Evolutionary conservation across 2,797 vertebrate genomes (phyloP), one percentile per base, ranked within the genome.

Genomic region (Chaenodraco wilsoni): DNA sequence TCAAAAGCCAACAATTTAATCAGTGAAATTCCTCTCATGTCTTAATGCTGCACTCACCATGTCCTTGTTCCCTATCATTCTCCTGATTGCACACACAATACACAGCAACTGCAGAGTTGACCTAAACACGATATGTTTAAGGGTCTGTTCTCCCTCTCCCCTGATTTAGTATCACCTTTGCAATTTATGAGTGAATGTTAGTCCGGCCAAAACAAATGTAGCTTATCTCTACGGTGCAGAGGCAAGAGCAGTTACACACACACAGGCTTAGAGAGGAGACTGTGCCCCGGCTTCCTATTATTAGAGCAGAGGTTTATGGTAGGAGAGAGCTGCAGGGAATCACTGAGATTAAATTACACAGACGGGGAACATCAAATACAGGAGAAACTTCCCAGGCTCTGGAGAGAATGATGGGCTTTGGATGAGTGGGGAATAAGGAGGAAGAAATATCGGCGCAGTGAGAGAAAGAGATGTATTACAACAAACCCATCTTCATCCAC

Each of bases 281-380:
- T 86, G 87, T 73, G 89, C 84, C 91, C 69, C 80, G 79, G 89
- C 79, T 90, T 93, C 86, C 90, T 91, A 91, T 92, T 94, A 90
- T 93, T 93, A 92, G 92, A 89, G 86, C 79, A 68, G 89, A 93
- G 92, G 88, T 94, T 93, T 92, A 91, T 91, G 88, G 86, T 84
- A 15, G 48, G 72, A 67, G 83, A 90, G 88, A 88, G 89, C 92
- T 91, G 87, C 86, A 89, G 91, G 91, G 93, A 93, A 88, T 90
- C 86, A 74, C 89, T 83, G 80, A 92, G 91, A 94, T 94, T 87
- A 94, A 94, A 95, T 93, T 92, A 93, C 93, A 93, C 89, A 92
- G 90, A 90, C 76, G 45, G 83, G 83, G 89, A 91, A 92, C 91
- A 93, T 94, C 89, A 92, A 93, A 95, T 90, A 84, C 86, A 87